Percentiles rank a stretch among this genome's conserved stretches.
Evolutionary conservation across 2,888 invertebrate species (phyloP).

Genomic region (Tenthredo notha): DNA sequence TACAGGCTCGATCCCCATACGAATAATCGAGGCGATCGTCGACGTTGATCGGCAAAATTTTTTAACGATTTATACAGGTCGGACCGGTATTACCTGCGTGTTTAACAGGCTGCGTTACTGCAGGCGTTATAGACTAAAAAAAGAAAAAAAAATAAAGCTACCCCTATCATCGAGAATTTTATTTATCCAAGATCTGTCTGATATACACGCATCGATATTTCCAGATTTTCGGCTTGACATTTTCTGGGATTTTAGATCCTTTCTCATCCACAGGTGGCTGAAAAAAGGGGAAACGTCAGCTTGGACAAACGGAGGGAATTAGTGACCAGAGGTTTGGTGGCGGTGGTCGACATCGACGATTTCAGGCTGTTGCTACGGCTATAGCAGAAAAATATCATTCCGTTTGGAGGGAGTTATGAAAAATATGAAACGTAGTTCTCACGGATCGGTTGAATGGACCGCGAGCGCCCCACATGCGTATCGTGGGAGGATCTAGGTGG

Average conservation of each 20-base stretch:
- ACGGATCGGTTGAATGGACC: conserved; percentile 76
- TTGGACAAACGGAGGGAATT: conserved; percentile 64
- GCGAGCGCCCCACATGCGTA: conserved; percentile 77
- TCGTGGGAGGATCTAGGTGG: conserved; percentile 80
- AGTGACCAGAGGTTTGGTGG: conserved; percentile 59
- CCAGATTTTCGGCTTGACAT: background rate
- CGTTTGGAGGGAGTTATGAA: conserved; percentile 73
- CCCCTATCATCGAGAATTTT: background rate
- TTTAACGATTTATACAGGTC: background rate
- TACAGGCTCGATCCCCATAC: background rate
- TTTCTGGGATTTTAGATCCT: conserved; percentile 7
- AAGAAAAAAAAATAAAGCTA: background rate
- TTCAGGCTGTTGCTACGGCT: conserved; percentile 59
- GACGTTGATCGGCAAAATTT: background rate
- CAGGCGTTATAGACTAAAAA: conserved; percentile 8
- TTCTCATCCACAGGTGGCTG: conserved; percentile 26
- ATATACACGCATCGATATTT: background rate
- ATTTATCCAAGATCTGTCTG: background rate
- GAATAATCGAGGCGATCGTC: background rate
- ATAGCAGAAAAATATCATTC: conserved; percentile 60
- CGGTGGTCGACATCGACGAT: conserved; percentile 54
- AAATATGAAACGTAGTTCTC: conserved; percentile 79
- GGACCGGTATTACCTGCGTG: conserved; percentile 29
- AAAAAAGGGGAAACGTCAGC: conserved; percentile 37
- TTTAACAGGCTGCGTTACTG: conserved; percentile 21